Percentiles rank a stretch among this genome's conserved stretches.
Conservation (phyloP, 2,888 invertebrate species). For the Serrognathus titanus region DNA sequence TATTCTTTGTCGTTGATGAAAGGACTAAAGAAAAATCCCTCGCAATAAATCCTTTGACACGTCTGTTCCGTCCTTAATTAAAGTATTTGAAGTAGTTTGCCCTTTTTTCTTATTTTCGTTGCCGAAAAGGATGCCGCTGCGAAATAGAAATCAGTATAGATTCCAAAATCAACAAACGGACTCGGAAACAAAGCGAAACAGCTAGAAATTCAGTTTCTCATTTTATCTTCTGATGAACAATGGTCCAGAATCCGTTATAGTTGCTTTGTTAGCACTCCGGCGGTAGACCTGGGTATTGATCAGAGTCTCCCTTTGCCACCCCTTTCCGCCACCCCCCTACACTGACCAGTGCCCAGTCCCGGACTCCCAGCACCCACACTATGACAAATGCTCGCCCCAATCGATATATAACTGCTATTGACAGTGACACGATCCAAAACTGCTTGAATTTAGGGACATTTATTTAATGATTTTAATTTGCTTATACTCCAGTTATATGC, state of each 20-base stretch:
- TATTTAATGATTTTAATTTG: slow-evolving; percentile 17
- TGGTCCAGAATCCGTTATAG: slow-evolving; percentile 52
- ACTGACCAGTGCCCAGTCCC: slow-evolving; percentile 48
- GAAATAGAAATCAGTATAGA: slow-evolving; percentile 8
- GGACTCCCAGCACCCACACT: slow-evolving; percentile 45
- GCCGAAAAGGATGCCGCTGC: not conserved
- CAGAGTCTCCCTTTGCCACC: slow-evolving; percentile 36
- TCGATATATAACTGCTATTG: slow-evolving; percentile 50
- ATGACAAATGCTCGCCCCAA: slow-evolving; percentile 50
- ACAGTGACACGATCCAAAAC: slow-evolving; percentile 35
- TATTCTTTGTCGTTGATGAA: too few relatives aligned
- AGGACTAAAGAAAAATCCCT: not conserved
- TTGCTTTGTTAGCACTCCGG: slow-evolving; percentile 53
- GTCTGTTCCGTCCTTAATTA: not conserved
- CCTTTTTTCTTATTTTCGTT: not conserved
- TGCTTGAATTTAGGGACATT: slow-evolving; percentile 7
- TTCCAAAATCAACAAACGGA: slow-evolving; percentile 11
- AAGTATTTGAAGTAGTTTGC: not conserved
- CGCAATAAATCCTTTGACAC: slow-evolving; percentile 1
- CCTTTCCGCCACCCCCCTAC: slow-evolving; percentile 3
- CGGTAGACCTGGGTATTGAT: slow-evolving; percentile 53
- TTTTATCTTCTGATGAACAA: slow-evolving; percentile 52
- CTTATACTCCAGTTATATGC: not conserved
- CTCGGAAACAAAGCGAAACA: slow-evolving; percentile 13
- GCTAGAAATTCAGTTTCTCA: slow-evolving; percentile 42